phyloP scores from a whole-genome alignment of 2,797 vertebrate species.

The Rachycentron canadum region DNA sequence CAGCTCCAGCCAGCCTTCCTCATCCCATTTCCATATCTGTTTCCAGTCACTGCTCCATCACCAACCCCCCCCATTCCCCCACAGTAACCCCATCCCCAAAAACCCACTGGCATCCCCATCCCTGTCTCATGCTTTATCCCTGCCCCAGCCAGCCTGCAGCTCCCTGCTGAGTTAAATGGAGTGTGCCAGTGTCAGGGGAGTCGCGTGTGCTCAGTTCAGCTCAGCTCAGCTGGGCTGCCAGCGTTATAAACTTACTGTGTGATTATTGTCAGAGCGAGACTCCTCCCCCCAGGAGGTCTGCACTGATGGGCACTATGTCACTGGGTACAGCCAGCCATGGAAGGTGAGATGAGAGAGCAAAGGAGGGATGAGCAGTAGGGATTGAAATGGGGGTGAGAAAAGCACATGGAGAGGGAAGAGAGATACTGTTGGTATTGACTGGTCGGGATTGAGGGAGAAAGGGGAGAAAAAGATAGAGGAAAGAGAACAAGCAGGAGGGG shows the following conservation, averaged over 20 bases:
- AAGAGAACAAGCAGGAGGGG: conserved; percentile 49
- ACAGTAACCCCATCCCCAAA: conserved; percentile 31
- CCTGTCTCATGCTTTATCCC: conserved; percentile 77
- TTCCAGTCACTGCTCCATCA: conserved; percentile 66
- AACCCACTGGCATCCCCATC: conserved; percentile 65
- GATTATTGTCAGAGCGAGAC: conserved; percentile 82
- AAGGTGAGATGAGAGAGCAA: conserved; percentile 63
- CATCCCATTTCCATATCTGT: conserved; percentile 69
- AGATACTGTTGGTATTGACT: conserved; percentile 36
- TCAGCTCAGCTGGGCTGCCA: conserved; percentile 77
- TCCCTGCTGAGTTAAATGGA: conserved; percentile 84
- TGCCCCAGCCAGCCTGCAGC: conserved; percentile 71
- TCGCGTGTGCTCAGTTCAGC: conserved; percentile 75
- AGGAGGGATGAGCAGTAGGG: conserved; percentile 34
- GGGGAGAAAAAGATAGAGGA: conserved; percentile 48
- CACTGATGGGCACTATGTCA: conserved; percentile 82
- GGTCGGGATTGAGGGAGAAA: conserved; percentile 41
- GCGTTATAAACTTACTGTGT: conserved; percentile 84
- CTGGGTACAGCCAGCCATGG: conserved; percentile 68
- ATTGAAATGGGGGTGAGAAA: conserved; percentile 46
- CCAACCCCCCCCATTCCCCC: conserved; percentile 12
- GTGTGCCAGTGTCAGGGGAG: conserved; percentile 81
- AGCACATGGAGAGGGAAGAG: conserved; percentile 43
- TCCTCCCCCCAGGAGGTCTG: conserved; percentile 79
- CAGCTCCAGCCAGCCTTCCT: conserved; percentile 50